Evolutionary conservation across 2,113 vertebrate genomes (phyloP).

Genomic region (zebrafish (Danio rerio)): DNA sequence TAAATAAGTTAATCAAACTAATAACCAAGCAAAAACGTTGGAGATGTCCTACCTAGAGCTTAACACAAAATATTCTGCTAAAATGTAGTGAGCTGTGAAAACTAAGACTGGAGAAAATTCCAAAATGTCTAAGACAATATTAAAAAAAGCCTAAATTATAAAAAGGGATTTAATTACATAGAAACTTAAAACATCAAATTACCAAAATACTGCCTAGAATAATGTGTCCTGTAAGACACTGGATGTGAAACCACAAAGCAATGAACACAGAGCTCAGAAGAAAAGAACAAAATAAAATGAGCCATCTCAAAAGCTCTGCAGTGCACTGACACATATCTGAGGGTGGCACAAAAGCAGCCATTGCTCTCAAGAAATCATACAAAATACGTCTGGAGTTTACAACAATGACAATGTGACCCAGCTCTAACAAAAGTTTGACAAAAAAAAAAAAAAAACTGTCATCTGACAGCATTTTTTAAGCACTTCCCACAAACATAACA

Average conservation of each 20-base stretch:
- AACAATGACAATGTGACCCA: background rate
- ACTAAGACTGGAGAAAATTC: background rate
- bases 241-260: background rate
- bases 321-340: background rate
- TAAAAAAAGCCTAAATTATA: constrained; percentile 1
- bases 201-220: background rate
- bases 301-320: background rate
- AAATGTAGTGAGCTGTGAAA: background rate
- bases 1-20: background rate
- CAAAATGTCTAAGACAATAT: background rate
- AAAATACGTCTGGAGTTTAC: background rate
- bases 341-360: background rate
- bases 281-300: background rate
- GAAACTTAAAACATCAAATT: background rate
- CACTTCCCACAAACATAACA: background rate
- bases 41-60: background rate
- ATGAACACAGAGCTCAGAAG: constrained; percentile 5
- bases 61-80: background rate
- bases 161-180: background rate
- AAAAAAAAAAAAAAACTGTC: background rate
- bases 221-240: background rate
- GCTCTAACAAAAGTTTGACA: background rate
- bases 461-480: background rate
- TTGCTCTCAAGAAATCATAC: background rate
- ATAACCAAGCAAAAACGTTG: background rate